Evolutionary conservation across 2,888 invertebrate genomes (phyloP).

Genomic region (Noctua fimbriata): DNA sequence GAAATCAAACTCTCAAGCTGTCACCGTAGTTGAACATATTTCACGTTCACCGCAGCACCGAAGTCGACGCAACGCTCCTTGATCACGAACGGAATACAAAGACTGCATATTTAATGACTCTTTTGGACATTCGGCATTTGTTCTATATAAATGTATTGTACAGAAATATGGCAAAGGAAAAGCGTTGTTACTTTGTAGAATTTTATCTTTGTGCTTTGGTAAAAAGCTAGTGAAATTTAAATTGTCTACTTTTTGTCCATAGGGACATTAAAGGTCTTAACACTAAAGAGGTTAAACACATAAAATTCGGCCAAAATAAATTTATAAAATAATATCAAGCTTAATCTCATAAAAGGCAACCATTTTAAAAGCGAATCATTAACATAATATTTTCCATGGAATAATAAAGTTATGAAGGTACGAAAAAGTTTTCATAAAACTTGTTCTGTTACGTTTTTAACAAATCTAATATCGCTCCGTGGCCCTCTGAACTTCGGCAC

Average conservation of each 20-base stretch:
- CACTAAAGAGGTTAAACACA: background rate
- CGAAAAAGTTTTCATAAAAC: constrained; percentile 35
- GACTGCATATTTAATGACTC: constrained; percentile 5
- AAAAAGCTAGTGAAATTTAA: no score
- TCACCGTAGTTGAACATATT: no score
- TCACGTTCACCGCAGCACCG: no score
- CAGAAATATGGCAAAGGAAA: background rate
- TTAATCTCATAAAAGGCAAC: background rate
- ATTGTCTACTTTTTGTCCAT: no score
- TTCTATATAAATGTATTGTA: constrained; percentile 12
- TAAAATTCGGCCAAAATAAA: background rate
- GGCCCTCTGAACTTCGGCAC: constrained; percentile 28
- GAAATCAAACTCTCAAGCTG: constrained; percentile 28
- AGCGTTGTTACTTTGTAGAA: no score
- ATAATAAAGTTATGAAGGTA: constrained; percentile 49
- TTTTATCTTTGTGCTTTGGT: no score
- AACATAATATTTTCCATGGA: constrained; percentile 42
- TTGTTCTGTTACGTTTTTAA: constrained; percentile 41
- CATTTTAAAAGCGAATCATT: background rate
- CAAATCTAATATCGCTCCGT: constrained; percentile 36
- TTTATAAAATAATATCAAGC: background rate
- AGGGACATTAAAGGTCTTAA: no score
- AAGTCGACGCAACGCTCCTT: no score
- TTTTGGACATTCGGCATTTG: background rate
- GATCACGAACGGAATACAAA: constrained; percentile 6